Conservation (phyloP, 2,888 invertebrate species). For the Heliconius ethilla region DNA sequence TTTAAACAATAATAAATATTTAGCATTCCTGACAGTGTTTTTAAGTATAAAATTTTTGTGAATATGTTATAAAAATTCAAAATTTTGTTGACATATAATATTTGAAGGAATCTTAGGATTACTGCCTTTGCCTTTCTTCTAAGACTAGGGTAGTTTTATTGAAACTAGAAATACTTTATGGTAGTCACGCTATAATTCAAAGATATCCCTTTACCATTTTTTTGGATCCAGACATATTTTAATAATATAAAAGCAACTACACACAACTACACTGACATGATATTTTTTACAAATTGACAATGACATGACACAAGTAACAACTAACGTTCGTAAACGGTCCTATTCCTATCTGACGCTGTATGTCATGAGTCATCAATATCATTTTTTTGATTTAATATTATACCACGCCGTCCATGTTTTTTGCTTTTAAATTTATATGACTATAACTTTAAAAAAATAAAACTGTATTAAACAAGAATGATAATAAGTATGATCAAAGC, state of each 20-base stretch:
- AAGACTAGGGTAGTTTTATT: background rate
- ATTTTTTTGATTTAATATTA: background rate
- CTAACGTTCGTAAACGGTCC: slow-evolving; percentile 41
- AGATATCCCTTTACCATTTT: slow-evolving; percentile 67
- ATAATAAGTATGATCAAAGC: no score
- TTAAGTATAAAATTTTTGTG: slow-evolving; percentile 29
- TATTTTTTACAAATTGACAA: slow-evolving; percentile 51
- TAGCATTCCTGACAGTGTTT: background rate
- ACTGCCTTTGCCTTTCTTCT: background rate
- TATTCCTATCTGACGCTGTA: background rate
- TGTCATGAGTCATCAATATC: background rate
- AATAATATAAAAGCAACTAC: slow-evolving; percentile 50
- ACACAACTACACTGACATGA: slow-evolving; percentile 63
- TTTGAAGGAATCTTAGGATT: slow-evolving; percentile 11
- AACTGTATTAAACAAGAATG: no score
- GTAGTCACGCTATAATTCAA: background rate
- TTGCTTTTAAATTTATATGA: background rate
- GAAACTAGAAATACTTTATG: background rate
- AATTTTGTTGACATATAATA: slow-evolving; percentile 43
- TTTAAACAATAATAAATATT: background rate
- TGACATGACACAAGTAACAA: slow-evolving; percentile 54
- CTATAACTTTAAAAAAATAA: no score
- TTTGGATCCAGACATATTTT: slow-evolving; percentile 70
- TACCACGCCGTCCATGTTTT: background rate
- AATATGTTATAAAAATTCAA: slow-evolving; percentile 53